Evolutionary conservation across 2,113 vertebrate species (phyloP).

Genomic region (Electrona antarctica): DNA sequence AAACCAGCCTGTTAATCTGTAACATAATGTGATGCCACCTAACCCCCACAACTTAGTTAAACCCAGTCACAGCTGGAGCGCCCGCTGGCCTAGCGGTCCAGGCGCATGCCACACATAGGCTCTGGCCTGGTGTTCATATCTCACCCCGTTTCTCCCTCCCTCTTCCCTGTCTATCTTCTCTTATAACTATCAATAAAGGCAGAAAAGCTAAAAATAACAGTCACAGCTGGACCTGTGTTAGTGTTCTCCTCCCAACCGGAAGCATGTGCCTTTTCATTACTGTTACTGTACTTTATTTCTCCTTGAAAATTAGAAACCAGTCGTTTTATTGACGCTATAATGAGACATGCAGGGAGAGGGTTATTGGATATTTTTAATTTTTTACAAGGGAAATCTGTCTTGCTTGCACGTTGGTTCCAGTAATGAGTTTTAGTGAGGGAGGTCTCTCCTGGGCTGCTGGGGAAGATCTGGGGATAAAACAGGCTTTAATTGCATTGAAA

Average conservation of each 20-base stretch:
- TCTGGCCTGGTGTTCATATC: too few relatives aligned
- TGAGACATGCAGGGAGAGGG: background rate
- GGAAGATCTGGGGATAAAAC: background rate
- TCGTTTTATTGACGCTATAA: conserved; percentile 10
- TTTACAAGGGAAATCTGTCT: background rate
- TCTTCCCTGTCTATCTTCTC: conserved; percentile 27
- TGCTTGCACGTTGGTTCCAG: background rate
- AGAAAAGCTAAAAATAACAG: background rate
- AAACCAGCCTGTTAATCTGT: too few relatives aligned
- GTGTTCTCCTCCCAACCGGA: conserved; percentile 7
- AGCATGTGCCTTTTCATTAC: conserved; percentile 49
- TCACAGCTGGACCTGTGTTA: conserved; percentile 8
- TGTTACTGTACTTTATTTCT: background rate
- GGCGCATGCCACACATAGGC: too few relatives aligned
- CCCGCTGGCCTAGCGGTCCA: too few relatives aligned
- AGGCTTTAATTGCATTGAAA: conserved; percentile 13
- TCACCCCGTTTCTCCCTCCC: background rate
- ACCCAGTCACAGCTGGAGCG: conserved; percentile 4
- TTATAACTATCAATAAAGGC: too few relatives aligned
- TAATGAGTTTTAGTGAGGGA: background rate
- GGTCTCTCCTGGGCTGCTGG: too few relatives aligned
- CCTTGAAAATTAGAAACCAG: conserved; percentile 16
- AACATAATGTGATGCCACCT: too few relatives aligned
- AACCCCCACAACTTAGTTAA: too few relatives aligned
- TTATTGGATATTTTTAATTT: background rate